Conservation (phyloP, 2,113 vertebrate genomes). For the Hiodon alosoides region DNA sequence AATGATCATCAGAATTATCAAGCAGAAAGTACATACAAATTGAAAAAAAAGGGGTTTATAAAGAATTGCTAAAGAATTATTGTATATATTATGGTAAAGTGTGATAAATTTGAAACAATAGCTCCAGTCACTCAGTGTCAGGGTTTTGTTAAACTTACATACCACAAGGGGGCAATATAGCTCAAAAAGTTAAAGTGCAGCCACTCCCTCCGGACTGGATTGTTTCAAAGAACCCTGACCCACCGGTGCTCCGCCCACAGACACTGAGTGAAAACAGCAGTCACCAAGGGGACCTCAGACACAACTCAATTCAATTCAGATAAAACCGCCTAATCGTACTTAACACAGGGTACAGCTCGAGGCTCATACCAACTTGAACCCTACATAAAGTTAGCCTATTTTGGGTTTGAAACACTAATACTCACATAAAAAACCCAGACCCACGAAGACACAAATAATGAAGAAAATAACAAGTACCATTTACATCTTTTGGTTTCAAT, state of each 20-base stretch:
- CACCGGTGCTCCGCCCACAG: not conserved
- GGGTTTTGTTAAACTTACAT: not conserved
- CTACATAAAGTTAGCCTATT: constrained; percentile 47
- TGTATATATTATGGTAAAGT: not conserved
- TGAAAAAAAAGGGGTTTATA: no score
- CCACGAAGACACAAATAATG: constrained; percentile 13
- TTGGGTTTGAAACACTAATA: constrained; percentile 22
- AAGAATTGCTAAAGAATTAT: no score
- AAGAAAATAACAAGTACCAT: constrained; percentile 36
- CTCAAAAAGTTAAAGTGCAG: constrained; percentile 21
- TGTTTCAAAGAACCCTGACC: not conserved
- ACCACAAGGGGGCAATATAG: constrained; percentile 14
- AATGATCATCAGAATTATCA: no score
- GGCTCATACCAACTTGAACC: constrained; percentile 19
- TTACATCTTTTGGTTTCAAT: constrained; percentile 31
- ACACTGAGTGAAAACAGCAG: constrained; percentile 14
- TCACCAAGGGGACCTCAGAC: not conserved
- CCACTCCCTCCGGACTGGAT: constrained; percentile 10
- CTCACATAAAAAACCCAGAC: not conserved
- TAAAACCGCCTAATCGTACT: not conserved
- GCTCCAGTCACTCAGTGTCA: not conserved
- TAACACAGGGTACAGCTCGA: constrained; percentile 4
- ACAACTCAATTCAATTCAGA: constrained; percentile 4
- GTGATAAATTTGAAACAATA: not conserved
- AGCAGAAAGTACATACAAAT: no score